phyloP scores from a whole-genome alignment of 1,140 invertebrate genomes.

The Thrips palmi region DNA sequence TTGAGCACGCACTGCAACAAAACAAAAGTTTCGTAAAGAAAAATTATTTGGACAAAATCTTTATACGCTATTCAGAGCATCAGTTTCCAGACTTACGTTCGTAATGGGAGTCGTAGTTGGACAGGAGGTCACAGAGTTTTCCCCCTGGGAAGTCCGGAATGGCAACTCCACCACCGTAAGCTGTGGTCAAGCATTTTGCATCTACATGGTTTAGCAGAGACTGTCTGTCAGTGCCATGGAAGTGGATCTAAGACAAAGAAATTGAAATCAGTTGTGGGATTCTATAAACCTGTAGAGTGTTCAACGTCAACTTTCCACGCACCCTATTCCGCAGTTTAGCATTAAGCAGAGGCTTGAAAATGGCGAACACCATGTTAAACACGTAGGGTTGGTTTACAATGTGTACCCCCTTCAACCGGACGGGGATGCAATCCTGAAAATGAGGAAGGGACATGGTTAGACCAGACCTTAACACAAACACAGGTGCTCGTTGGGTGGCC shows the following conservation, averaged over 20 bases:
- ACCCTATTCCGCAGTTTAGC: conserved; percentile 21
- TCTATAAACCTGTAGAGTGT: neutral
- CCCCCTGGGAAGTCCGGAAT: conserved; percentile 28
- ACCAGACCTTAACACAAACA: too few relatives aligned
- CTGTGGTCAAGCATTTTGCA: conserved; percentile 38
- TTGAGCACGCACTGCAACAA: too few relatives aligned
- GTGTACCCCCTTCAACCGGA: conserved; percentile 48
- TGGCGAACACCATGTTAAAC: conserved; percentile 52
- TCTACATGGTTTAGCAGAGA: conserved; percentile 41
- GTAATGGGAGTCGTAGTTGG: conserved; percentile 31
- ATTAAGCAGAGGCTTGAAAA: conserved; percentile 58
- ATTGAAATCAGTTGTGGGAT: neutral
- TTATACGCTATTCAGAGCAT: conserved; percentile 1
- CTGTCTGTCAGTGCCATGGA: conserved; percentile 52
- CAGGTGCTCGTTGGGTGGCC: too few relatives aligned
- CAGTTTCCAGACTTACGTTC: conserved; percentile 24
- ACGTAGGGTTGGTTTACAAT: conserved; percentile 61
- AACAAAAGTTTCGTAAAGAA: too few relatives aligned
- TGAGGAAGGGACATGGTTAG: too few relatives aligned
- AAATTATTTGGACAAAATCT: conserved; percentile 6
- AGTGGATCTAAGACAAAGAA: conserved; percentile 31
- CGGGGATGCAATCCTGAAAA: conserved; percentile 40
- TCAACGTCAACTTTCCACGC: conserved; percentile 9
- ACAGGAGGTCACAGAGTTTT: conserved; percentile 30
- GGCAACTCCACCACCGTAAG: conserved; percentile 44